A percentile compares a stretch with the other conserved stretches of the same genome.
Conservation (phyloP, 2,797 vertebrate species). For the Moxostoma hubbsi region DNA sequence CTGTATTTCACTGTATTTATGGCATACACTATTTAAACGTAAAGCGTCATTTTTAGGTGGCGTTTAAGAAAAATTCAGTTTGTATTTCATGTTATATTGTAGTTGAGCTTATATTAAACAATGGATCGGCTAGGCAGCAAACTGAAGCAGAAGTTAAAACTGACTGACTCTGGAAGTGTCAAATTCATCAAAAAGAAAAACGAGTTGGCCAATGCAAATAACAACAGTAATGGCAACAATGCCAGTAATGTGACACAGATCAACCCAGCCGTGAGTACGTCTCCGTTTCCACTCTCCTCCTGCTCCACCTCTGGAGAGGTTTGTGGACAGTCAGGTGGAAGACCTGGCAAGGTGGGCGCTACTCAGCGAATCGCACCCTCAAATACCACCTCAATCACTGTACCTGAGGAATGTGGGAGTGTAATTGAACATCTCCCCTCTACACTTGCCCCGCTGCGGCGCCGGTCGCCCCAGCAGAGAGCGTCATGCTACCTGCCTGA, state of each 20-base stretch:
- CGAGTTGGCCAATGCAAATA: constrained; percentile 78
- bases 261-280: constrained; percentile 58
- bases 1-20: constrained; percentile 68
- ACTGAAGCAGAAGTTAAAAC: constrained; percentile 84
- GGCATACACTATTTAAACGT: constrained; percentile 56
- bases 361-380: constrained; percentile 68
- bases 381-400: constrained; percentile 54
- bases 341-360: constrained; percentile 64
- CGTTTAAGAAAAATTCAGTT: constrained; percentile 10
- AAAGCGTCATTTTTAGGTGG: constrained; percentile 29
- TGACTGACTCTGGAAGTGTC: constrained; percentile 84
- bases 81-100: constrained; percentile 16
- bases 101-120: constrained; percentile 9
- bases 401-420: constrained; percentile 72
- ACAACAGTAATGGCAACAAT: constrained; percentile 80
- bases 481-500: constrained; percentile 76
- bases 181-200: constrained; percentile 84
- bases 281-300: constrained; percentile 70
- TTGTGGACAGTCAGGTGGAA: constrained; percentile 64
- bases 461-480: constrained; percentile 75
- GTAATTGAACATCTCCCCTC: constrained; percentile 69
- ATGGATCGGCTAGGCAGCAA: constrained; percentile 87
- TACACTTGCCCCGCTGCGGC: constrained; percentile 74
- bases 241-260: constrained; percentile 70
- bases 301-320: constrained; percentile 68